Base-by-base conservation (phyloP, 2,113 vertebrate species). In the Callipepla californica region DNA sequence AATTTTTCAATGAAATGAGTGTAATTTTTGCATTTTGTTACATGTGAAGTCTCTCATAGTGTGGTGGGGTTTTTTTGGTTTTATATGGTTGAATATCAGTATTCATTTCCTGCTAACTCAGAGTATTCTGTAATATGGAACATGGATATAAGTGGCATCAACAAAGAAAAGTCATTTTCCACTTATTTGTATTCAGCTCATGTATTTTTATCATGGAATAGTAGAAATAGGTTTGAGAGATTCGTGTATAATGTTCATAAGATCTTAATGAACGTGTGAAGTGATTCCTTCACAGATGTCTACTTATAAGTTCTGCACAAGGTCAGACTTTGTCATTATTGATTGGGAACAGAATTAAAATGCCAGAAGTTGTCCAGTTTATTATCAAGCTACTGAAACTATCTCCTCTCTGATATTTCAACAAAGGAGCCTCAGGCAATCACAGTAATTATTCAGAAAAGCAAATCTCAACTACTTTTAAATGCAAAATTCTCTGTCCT, bases 381-480 rank as follows among this genome's bases (percentile, higher is more conserved):
- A 95, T 96, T 81, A 91, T 93, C 94, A 93, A 85, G 91, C 89
- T 87, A 82, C 89, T 96, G 94, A 96, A 94, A 84, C 94, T 63
- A 92, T 95, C 94, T 92, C 32, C 47, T 91, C 84, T 91, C 81
- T 96, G 89, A 87, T 96, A 96, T 91, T 96, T 95, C 94, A 89
- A 86, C 92, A 93, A 85, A 96, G 72, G 63, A 92, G 91, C 94
- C 95, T 83, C 59, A 87, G 94, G 94, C 91, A 95, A 92, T 92
- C 91, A 85, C 79, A 83, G 92, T 94, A 96, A 95, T 94, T 95
- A 94, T 96, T 94, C 92, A 91, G 94, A 93, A 94, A 92, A 94
- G 91, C 79, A 93, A 91, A 91, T 92, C 89, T 96, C 89, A 68
- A 80, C 87, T 95, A 80, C 81, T 95, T 93, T 96, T 94, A 95